Base-by-base conservation (phyloP, 2,797 vertebrate genomes). In the Cuculus canorus region DNA sequence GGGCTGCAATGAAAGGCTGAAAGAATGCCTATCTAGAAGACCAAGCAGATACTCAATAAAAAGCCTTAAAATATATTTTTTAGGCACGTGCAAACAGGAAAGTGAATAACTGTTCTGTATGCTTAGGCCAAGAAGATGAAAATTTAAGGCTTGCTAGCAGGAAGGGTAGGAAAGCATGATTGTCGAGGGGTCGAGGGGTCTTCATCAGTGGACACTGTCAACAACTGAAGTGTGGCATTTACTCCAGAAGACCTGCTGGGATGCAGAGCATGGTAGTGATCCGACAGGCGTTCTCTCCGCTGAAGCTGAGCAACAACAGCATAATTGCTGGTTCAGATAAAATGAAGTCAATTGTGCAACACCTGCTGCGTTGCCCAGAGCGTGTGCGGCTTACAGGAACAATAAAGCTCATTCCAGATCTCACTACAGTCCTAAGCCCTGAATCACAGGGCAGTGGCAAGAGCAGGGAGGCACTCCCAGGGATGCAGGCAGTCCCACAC, bases 391-490 rank as follows among this genome's bases (percentile, higher is more conserved):
- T 76, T 76, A 59, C 33, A 32, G 92, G 83, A 94, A 96, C 95
- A 96, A 96, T 93, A 72, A 90, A 86, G 93, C 80, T 93, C 86
- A 88, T 96, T 96, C 96, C 59, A 96, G 95, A 95, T 71, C 94
- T 95, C 10, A 0, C 95, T 93, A 85, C 91, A 65, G 57, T 88
- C 92, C 94, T 95, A 81, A 94, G 39, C 93, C 90, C 94, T 96
- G 96, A 96, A 88, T 96, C 95, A 95, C 66, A 4, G 16, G 89
- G 91, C 92, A 92, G 84, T 64, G 91, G 94, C 86, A 78, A 59
- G 90, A 86, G 66, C 1, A 3, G 53, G 47, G 88, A 94, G 96
- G 82, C 92, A 69, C 94, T 83, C 93, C 91, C 93, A 35, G 33
- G 75, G 90, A 86, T 2, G 13, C 57, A 77, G 68, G 27, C 91